These are phyloP conservation scores for Acanthurus leucopareius DNA, from an alignment of 2,797 vertebrate species.

Conservation along the genomic window DNA sequence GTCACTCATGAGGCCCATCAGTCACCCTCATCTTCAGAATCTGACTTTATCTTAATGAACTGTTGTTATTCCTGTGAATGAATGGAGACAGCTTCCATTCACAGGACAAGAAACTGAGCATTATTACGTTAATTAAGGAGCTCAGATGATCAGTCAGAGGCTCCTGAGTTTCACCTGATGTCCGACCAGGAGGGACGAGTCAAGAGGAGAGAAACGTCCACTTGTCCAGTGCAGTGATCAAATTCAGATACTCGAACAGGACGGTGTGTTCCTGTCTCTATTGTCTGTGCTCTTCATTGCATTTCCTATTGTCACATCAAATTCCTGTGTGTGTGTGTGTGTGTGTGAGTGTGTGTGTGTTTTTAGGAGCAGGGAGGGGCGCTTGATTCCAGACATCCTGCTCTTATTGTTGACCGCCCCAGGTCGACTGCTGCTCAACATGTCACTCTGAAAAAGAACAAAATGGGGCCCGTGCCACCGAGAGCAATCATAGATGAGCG, in stretches of 20 bases:
- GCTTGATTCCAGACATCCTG: constrained; percentile 65
- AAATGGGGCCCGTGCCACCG: constrained; percentile 62
- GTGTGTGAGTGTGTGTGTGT: constrained; percentile 21
- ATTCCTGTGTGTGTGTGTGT: constrained; percentile 58
- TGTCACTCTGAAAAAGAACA: constrained; percentile 63
- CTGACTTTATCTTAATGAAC: constrained; percentile 83
- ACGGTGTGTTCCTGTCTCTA: constrained; percentile 17
- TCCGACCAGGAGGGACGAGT: neutral
- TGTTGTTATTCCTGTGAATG: constrained; percentile 73
- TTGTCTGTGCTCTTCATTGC: constrained; percentile 50
- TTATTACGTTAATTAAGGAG: constrained; percentile 52
- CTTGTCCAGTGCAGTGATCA: constrained; percentile 34
- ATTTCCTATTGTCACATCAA: constrained; percentile 65
- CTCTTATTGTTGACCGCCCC: constrained; percentile 67
- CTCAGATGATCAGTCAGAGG: constrained; percentile 25
- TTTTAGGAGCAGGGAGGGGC: neutral
- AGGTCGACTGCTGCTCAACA: constrained; percentile 66
- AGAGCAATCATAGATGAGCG: constrained; percentile 26
- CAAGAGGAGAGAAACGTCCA: constrained; percentile 13
- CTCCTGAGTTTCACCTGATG: constrained; percentile 18
- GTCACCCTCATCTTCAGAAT: constrained; percentile 78
- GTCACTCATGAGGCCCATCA: constrained; percentile 83
- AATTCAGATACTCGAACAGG: constrained; percentile 19
- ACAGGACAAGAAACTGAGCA: constrained; percentile 54
- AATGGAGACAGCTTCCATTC: constrained; percentile 70